phyloP scores from a whole-genome alignment of 2,797 vertebrate species.

The Phrynocephalus guinanensis region DNA sequence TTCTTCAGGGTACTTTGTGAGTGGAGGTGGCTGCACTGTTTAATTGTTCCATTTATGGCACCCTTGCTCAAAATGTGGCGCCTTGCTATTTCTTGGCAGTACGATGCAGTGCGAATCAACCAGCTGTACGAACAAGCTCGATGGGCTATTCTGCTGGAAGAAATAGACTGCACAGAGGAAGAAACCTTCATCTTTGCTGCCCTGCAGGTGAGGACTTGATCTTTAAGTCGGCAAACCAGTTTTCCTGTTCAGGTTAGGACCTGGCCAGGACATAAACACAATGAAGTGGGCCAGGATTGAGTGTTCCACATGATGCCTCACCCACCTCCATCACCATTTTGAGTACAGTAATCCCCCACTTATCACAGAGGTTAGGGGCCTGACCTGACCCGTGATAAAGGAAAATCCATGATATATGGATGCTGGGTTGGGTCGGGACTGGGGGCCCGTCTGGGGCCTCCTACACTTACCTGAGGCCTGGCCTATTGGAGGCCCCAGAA shows the following conservation, averaged over 20 bases:
- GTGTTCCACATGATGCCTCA: neutral
- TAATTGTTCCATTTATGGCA: neutral
- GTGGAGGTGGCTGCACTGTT: neutral
- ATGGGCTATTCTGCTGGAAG: conserved; percentile 94
- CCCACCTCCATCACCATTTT: neutral
- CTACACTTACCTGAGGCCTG: too few relatives aligned
- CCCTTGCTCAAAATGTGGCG: neutral
- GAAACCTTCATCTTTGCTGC: conserved; percentile 99
- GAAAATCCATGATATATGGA: too few relatives aligned
- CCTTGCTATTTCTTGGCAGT: conserved; percentile 76
- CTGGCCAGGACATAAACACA: conserved; percentile 47
- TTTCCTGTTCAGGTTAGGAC: conserved; percentile 25
- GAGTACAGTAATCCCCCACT: neutral
- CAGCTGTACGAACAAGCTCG: conserved; percentile 98
- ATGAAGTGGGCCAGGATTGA: conserved; percentile 13
- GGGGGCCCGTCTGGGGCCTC: too few relatives aligned
- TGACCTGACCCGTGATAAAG: too few relatives aligned
- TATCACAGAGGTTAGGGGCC: too few relatives aligned
- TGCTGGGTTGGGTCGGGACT: too few relatives aligned
- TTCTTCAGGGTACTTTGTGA: neutral
- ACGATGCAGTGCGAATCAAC: conserved; percentile 94
- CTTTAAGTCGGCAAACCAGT: conserved; percentile 46
- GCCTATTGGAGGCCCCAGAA: too few relatives aligned
- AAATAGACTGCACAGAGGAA: conserved; percentile 97
- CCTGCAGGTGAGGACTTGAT: conserved; percentile 85